A percentile compares a stretch with the other conserved stretches of the same genome.
Conservation (phyloP, 2,888 invertebrate species). For the Lycia hirtaria region DNA sequence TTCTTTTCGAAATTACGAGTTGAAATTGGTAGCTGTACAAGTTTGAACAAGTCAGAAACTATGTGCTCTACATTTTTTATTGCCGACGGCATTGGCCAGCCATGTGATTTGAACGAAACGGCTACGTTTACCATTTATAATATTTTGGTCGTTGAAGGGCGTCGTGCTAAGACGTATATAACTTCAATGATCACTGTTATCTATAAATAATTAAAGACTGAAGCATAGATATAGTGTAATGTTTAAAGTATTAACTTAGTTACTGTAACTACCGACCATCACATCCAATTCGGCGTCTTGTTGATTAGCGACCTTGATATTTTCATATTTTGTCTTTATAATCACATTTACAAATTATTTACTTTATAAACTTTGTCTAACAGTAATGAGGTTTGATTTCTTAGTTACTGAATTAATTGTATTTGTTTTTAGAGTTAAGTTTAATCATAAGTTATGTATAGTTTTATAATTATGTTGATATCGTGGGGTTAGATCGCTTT, state of each 20-base stretch:
- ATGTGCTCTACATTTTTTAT: too few species aligned
- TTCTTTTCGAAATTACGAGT: too few species aligned
- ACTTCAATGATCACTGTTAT: constrained; percentile 74
- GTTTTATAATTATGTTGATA: constrained; percentile 20
- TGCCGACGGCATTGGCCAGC: not conserved
- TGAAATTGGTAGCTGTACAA: too few species aligned
- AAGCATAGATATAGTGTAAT: constrained; percentile 81
- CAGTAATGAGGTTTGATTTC: constrained; percentile 23
- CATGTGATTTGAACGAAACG: constrained; percentile 51
- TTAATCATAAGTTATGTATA: constrained; percentile 30
- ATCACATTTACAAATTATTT: constrained; percentile 33
- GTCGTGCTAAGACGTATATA: constrained; percentile 59
- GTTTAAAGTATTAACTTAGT: constrained; percentile 76
- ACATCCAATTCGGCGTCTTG: constrained; percentile 63
- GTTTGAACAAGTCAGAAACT: too few species aligned
- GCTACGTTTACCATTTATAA: constrained; percentile 42
- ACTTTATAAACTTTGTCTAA: constrained; percentile 37
- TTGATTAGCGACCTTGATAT: constrained; percentile 47
- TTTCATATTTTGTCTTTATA: constrained; percentile 5
- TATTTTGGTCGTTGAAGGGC: constrained; percentile 63
- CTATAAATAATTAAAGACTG: constrained; percentile 81
- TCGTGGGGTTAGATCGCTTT: constrained; percentile 38
- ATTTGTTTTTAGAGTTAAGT: constrained; percentile 31
- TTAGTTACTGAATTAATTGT: constrained; percentile 28
- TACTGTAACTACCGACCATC: constrained; percentile 69